Evolutionary conservation across 1,140 invertebrate genomes (phyloP).

Genomic region (Bombus terrestris): DNA sequence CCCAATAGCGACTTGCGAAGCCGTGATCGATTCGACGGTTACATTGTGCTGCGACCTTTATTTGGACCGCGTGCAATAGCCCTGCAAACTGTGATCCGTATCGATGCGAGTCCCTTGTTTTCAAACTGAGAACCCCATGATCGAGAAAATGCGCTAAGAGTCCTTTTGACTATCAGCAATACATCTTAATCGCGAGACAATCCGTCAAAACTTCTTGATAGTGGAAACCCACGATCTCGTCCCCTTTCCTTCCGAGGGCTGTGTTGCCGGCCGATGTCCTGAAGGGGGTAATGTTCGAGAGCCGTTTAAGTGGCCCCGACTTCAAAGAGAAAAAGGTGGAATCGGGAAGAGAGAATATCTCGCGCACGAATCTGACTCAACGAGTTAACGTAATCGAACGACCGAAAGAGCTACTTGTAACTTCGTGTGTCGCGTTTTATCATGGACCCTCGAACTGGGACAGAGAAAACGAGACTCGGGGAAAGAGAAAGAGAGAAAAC

Average conservation of each 20-base stretch:
- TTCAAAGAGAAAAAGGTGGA: not conserved
- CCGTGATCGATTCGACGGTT: not conserved
- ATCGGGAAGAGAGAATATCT: constrained; percentile 8
- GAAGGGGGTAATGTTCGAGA: constrained; percentile 50
- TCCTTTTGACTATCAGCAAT: not conserved
- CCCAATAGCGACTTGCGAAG: not conserved
- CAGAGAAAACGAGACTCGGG: not conserved
- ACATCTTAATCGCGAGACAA: constrained; percentile 47
- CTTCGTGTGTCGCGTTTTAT: constrained; percentile 64
- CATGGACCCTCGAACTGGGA: constrained; percentile 16
- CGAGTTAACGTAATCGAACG: constrained; percentile 73
- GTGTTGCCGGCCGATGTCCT: constrained; percentile 21
- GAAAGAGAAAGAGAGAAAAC: constrained; percentile 14
- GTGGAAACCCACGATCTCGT: not conserved
- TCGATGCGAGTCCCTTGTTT: not conserved
- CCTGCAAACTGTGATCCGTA: not conserved
- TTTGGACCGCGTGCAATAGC: not conserved
- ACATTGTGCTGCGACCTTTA: not conserved
- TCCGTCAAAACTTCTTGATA: constrained; percentile 45
- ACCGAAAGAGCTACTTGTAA: constrained; percentile 72
- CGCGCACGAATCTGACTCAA: constrained; percentile 67
- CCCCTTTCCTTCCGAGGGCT: not conserved
- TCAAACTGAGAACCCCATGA: not conserved
- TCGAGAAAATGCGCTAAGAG: not conserved
- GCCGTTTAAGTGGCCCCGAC: constrained; percentile 30